phyloP scores from a whole-genome alignment of 1,140 invertebrate species.

The Achatina immaculata region DNA sequence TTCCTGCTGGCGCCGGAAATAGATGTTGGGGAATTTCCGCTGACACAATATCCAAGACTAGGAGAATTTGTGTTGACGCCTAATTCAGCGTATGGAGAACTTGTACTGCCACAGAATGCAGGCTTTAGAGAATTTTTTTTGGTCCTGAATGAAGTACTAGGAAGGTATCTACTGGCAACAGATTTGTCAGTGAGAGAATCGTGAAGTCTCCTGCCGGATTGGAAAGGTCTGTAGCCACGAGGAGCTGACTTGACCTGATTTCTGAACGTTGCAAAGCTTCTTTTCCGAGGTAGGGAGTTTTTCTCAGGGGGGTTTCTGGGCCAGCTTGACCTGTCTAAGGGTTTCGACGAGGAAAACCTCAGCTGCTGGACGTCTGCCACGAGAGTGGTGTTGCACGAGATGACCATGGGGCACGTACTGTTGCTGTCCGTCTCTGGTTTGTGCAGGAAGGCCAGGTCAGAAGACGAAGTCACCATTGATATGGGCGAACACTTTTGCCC shows the following conservation, averaged over 20 bases:
- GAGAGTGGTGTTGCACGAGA: too few species aligned
- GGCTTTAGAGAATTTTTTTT: neutral
- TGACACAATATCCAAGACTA: neutral
- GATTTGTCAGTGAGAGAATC: too few species aligned
- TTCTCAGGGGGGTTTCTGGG: neutral
- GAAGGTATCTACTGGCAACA: neutral
- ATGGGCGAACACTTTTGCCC: neutral
- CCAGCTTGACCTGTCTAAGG: too few species aligned
- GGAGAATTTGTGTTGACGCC: neutral
- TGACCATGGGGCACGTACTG: neutral
- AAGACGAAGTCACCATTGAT: neutral
- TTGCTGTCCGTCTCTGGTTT: neutral
- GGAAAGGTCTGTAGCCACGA: neutral
- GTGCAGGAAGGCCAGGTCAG: neutral
- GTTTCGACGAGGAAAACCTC: too few species aligned
- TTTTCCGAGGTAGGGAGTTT: neutral
- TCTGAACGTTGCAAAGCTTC: neutral
- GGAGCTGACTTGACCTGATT: neutral
- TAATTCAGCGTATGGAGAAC: too few species aligned
- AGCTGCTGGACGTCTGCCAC: too few species aligned
- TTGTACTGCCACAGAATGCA: too few species aligned
- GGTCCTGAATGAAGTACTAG: neutral
- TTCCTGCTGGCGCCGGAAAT: neutral
- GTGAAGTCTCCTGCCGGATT: too few species aligned
- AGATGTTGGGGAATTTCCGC: neutral